Conservation (phyloP, 1,140 invertebrate species). For the Aphaenogaster floridana region DNA sequence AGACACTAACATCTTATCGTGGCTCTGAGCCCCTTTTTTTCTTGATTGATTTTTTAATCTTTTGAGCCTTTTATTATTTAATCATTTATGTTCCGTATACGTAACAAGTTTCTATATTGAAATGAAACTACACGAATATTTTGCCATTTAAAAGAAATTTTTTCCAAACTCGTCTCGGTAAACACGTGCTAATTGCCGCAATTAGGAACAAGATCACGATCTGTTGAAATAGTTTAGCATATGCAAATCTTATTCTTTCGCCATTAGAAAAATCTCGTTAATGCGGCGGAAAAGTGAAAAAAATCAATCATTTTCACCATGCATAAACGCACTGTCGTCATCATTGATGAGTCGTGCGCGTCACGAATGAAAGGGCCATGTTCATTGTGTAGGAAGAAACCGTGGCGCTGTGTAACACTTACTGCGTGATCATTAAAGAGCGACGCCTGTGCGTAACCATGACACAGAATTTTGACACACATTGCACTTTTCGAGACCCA, state of each 20-base stretch:
- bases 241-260: conserved; percentile 17
- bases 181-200: conserved; percentile 28
- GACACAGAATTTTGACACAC: conserved; percentile 69
- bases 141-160: conserved; percentile 49
- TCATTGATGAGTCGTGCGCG: neutral
- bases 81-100: neutral
- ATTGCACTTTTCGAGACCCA: conserved; percentile 55
- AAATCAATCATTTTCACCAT: neutral
- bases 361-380: conserved; percentile 19
- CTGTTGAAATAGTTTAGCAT: conserved; percentile 55
- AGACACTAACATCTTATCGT: too few relatives aligned
- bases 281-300: neutral
- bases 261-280: conserved; percentile 34
- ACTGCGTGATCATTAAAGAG: conserved; percentile 54
- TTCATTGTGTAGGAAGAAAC: conserved; percentile 58
- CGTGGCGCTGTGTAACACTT: conserved; percentile 35
- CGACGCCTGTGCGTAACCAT: conserved; percentile 64
- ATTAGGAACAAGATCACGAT: conserved; percentile 56
- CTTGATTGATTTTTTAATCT: too few relatives aligned
- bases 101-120: neutral
- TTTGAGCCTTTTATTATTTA: too few relatives aligned
- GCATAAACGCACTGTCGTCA: conserved; percentile 4
- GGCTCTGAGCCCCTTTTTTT: too few relatives aligned
- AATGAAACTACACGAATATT: neutral
- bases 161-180: neutral